These are phyloP conservation scores for Eolophus roseicapilla DNA, from an alignment of 2,113 vertebrate genomes.

Conservation along the genomic window DNA sequence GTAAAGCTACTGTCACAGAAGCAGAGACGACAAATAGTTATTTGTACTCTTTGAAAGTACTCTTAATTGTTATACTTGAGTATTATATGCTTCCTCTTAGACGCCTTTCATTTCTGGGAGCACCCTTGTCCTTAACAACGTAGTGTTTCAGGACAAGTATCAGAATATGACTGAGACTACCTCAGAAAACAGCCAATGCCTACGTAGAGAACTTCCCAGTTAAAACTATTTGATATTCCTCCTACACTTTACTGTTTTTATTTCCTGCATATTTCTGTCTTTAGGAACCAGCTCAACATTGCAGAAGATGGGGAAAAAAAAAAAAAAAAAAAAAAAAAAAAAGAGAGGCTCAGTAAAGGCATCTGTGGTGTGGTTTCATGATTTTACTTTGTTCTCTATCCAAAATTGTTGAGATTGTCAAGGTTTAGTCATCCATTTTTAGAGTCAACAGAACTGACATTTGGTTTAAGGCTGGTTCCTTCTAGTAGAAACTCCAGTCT, in stretches of 20 bases:
- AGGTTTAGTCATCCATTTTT: background rate
- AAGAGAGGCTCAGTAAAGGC: background rate
- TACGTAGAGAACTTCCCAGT: background rate
- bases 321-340: background rate
- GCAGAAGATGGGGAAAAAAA: background rate
- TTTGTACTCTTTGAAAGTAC: background rate
- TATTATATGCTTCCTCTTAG: background rate
- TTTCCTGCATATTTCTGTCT: background rate
- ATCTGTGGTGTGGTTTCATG: background rate
- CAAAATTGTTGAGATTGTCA: background rate
- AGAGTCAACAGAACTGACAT: background rate
- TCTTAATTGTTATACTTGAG: background rate
- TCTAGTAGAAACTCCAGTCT: background rate
- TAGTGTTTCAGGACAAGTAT: background rate
- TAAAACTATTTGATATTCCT: background rate
- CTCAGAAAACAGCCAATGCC: background rate
- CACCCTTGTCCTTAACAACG: accelerated
- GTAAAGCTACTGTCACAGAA: background rate
- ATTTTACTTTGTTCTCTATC: background rate
- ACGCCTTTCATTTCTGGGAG: background rate
- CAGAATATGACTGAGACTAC: background rate
- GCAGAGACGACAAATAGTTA: background rate
- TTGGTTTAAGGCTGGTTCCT: background rate
- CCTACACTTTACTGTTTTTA: background rate
- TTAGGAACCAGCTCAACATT: background rate